phyloP scores from a whole-genome alignment of 2,113 vertebrate species.

The Albula goreensis region DNA sequence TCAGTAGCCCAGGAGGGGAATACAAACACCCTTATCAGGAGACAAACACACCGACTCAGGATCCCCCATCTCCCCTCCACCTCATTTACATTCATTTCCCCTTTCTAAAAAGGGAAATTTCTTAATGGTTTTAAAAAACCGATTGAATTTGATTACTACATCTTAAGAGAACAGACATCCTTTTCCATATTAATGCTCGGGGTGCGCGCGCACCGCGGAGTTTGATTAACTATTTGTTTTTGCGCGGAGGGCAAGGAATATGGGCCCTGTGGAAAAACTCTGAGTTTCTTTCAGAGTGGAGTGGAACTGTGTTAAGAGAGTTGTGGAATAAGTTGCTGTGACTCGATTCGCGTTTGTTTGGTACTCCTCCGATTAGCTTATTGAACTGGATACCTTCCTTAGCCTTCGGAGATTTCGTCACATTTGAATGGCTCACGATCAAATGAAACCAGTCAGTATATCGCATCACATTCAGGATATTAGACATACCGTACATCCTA shows the following conservation, averaged over 20 bases:
- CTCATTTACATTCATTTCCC: slow-evolving; percentile 72
- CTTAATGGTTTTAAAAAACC: slow-evolving; percentile 58
- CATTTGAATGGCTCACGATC: no score
- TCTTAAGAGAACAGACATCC: slow-evolving; percentile 46
- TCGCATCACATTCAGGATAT: no score
- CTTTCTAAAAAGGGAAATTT: slow-evolving; percentile 53
- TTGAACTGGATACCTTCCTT: no score
- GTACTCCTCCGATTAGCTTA: neutral
- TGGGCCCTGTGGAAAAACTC: slow-evolving; percentile 13
- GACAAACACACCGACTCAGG: slow-evolving; percentile 63
- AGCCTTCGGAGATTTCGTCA: no score
- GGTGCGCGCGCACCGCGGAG: slow-evolving; percentile 51
- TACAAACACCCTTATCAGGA: slow-evolving; percentile 77
- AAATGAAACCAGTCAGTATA: no score
- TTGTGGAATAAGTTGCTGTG: neutral
- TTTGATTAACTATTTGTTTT: slow-evolving; percentile 62
- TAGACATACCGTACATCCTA: no score
- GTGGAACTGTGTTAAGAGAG: slow-evolving; percentile 38
- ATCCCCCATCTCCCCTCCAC: slow-evolving; percentile 45
- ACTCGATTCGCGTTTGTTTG: neutral
- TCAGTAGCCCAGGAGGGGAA: slow-evolving; percentile 55
- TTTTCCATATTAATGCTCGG: slow-evolving; percentile 49
- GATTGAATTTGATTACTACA: slow-evolving; percentile 51
- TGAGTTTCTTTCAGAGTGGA: slow-evolving; percentile 43
- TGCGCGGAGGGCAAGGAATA: neutral